Conservation (phyloP, 2,797 vertebrate species). For the Hozukius guyotensis region DNA sequence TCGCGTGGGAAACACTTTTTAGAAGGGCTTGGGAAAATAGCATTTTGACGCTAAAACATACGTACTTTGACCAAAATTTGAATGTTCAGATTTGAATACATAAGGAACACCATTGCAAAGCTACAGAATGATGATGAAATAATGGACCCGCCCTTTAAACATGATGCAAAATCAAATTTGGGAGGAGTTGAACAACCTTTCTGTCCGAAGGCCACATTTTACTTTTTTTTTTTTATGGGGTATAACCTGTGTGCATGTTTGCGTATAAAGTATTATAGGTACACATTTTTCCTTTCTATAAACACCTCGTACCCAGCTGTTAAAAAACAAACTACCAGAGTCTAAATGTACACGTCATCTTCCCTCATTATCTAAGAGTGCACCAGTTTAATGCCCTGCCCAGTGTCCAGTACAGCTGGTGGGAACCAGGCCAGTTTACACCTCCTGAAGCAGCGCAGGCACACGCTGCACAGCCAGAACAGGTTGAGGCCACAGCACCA, state of each 20-base stretch:
- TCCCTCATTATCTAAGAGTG: constrained; percentile 81
- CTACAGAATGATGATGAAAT: too few species aligned
- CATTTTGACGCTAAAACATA: too few species aligned
- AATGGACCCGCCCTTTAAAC: neutral
- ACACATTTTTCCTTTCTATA: neutral
- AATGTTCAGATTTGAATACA: too few species aligned
- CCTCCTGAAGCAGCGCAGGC: constrained; percentile 93
- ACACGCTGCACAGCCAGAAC: constrained; percentile 91
- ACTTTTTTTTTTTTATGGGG: neutral
- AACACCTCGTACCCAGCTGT: constrained; percentile 1
- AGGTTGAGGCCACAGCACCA: constrained; percentile 97
- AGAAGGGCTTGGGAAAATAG: too few species aligned
- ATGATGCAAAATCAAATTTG: neutral
- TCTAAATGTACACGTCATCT: neutral
- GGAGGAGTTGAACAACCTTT: neutral
- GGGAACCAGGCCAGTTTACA: constrained; percentile 97
- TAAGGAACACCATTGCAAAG: too few species aligned
- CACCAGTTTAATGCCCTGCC: constrained; percentile 96
- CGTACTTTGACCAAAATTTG: too few species aligned
- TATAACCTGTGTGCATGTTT: constrained; percentile 11
- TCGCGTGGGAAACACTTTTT: too few species aligned
- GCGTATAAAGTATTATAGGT: neutral
- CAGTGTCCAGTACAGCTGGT: constrained; percentile 93
- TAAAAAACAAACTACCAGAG: neutral
- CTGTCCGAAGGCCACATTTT: neutral